A percentile compares a stretch with the other conserved stretches of the same genome.
These are phyloP conservation scores for Oscheius sp. DNA, from an alignment of 2,888 invertebrate species.

Conservation along the genomic window DNA sequence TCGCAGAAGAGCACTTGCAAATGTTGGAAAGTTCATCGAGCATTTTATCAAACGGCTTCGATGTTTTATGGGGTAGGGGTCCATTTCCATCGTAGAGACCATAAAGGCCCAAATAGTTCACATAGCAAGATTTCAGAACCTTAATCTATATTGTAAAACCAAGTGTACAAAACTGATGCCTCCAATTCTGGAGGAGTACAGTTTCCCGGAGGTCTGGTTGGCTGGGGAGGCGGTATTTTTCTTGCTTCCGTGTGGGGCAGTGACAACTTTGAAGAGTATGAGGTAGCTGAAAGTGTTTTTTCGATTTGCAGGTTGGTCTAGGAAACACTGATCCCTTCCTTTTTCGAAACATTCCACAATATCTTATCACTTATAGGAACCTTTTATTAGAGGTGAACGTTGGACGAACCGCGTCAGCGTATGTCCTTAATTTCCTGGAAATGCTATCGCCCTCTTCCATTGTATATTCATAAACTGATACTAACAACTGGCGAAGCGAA, in stretches of 20 bases:
- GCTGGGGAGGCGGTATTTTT: conserved; percentile 18
- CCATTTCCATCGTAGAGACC: conserved; percentile 15
- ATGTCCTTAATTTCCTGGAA: too few relatives aligned
- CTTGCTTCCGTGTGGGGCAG: conserved; percentile 2
- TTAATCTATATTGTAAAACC: neutral
- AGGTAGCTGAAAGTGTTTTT: neutral
- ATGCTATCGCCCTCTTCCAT: neutral
- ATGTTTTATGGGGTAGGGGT: conserved; percentile 16
- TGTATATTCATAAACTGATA: too few relatives aligned
- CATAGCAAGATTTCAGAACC: conserved; percentile 12
- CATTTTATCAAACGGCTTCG: conserved; percentile 21
- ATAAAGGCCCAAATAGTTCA: conserved; percentile 9
- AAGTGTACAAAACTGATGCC: neutral
- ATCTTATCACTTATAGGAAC: conserved; percentile 2
- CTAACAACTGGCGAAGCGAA: too few relatives aligned
- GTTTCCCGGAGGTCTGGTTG: conserved; percentile 17
- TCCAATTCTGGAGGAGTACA: conserved; percentile 9
- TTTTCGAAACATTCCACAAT: neutral
- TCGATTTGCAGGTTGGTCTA: neutral
- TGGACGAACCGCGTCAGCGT: conserved; percentile 15
- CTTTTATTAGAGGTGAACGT: conserved; percentile 25
- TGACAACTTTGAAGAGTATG: conserved; percentile 7
- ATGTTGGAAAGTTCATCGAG: conserved; percentile 3
- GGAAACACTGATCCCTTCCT: conserved; percentile 5
- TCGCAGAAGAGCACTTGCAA: conserved; percentile 4